phyloP scores from a whole-genome alignment of 2,888 invertebrate genomes.

The Sarcophaga variegata region DNA sequence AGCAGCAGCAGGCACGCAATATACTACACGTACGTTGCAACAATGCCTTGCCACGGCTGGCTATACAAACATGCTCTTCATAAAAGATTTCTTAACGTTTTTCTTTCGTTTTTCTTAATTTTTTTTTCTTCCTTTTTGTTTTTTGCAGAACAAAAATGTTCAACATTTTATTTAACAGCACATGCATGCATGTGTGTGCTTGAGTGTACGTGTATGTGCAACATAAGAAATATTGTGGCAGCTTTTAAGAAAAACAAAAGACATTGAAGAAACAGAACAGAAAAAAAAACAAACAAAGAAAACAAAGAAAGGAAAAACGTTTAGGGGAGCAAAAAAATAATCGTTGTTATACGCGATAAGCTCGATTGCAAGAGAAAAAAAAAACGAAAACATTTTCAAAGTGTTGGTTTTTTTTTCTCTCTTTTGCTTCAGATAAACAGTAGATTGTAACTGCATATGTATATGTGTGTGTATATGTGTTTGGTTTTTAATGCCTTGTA shows the following conservation, averaged over 20 bases:
- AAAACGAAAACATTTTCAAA: background rate
- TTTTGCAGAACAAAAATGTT: background rate
- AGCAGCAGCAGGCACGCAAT: constrained; percentile 60
- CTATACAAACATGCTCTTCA: constrained; percentile 11
- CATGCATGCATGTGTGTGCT: constrained; percentile 6
- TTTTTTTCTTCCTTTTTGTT: background rate
- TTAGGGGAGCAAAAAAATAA: constrained; percentile 20
- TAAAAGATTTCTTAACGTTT: background rate
- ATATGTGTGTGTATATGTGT: no score
- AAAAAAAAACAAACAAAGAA: constrained; percentile 47
- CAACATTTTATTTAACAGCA: background rate
- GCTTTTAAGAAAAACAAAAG: constrained; percentile 15
- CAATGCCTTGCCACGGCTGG: constrained; percentile 43
- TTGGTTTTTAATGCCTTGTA: background rate
- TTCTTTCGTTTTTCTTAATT: background rate
- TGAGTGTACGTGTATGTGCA: background rate
- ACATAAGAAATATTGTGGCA: constrained; percentile 63
- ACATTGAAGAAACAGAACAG: background rate
- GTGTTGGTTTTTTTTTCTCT: no score
- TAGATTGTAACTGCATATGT: background rate
- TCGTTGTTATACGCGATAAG: constrained; percentile 65
- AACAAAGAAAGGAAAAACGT: constrained; percentile 5
- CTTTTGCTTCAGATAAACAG: background rate
- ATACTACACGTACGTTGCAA: background rate
- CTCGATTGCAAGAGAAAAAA: constrained; percentile 28